Conservation (phyloP, 2,113 vertebrate genomes). For the Chelonoidis abingdonii region DNA sequence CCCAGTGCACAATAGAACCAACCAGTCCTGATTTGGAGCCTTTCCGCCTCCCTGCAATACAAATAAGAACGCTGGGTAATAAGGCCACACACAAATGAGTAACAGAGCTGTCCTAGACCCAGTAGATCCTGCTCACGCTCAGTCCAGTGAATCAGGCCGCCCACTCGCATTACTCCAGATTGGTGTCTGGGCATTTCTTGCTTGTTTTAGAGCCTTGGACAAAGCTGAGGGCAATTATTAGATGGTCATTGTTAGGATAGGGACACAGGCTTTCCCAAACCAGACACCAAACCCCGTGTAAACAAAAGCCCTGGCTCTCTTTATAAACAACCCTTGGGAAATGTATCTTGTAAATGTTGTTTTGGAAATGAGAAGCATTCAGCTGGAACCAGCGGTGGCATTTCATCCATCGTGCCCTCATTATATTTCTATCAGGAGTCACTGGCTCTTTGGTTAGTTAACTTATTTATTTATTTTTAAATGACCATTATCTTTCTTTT, state of each 20-base stretch:
- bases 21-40: neutral
- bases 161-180: neutral
- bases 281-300: neutral
- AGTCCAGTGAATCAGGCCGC: neutral
- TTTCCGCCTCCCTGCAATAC: neutral
- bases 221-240: neutral
- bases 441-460: neutral
- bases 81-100: neutral
- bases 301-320: neutral
- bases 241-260: neutral
- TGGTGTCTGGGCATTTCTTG: neutral
- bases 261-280: neutral
- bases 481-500: neutral
- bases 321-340: neutral
- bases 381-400: neutral
- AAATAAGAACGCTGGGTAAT: neutral
- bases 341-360: neutral
- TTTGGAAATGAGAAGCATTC: slow-evolving; percentile 40
- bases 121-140: neutral
- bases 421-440: slow-evolving; percentile 32
- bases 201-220: neutral
- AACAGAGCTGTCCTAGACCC: neutral
- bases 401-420: slow-evolving; percentile 35
- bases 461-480: slow-evolving; percentile 4
- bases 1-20: neutral